Conservation (phyloP, 2,888 invertebrate species). For the Coleophora flavipennella region DNA sequence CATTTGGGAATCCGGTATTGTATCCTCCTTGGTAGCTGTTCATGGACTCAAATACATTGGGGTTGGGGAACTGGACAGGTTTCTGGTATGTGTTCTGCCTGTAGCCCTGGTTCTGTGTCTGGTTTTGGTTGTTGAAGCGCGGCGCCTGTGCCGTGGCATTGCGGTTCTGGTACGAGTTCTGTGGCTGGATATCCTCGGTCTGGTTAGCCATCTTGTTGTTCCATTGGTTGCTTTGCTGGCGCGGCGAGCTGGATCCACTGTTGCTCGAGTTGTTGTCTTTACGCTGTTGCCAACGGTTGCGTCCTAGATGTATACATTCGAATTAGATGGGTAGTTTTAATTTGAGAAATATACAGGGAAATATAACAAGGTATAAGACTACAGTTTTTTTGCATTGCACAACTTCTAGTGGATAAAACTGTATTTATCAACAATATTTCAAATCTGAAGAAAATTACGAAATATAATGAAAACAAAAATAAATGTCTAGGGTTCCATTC, state of each 20-base stretch:
- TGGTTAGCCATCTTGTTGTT: conserved; percentile 61
- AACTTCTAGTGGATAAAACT: no score
- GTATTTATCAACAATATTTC: no score
- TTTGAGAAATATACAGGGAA: no score
- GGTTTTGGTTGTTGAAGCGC: conserved; percentile 62
- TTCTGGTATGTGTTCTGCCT: conserved; percentile 67
- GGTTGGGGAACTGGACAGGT: conserved; percentile 72
- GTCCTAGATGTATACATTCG: conserved; percentile 34
- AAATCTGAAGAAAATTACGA: no score
- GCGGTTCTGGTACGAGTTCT: conserved; percentile 44
- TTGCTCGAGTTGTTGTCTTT: conserved; percentile 59
- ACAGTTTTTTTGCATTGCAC: no score
- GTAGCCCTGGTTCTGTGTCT: conserved; percentile 51
- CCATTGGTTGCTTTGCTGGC: conserved; percentile 69
- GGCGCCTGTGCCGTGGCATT: conserved; percentile 57
- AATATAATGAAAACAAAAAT: no score
- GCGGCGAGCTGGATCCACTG: conserved; percentile 62
- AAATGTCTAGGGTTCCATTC: no score
- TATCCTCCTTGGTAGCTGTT: conserved; percentile 71
- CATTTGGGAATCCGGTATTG: conserved; percentile 66
- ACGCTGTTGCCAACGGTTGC: conserved; percentile 76
- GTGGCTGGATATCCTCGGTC: conserved; percentile 39
- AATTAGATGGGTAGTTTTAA: no score
- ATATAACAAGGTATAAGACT: no score
- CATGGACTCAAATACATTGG: conserved; percentile 71